Evolutionary conservation across 2,113 vertebrate species (phyloP).

Genomic region (Rattus rattus): DNA sequence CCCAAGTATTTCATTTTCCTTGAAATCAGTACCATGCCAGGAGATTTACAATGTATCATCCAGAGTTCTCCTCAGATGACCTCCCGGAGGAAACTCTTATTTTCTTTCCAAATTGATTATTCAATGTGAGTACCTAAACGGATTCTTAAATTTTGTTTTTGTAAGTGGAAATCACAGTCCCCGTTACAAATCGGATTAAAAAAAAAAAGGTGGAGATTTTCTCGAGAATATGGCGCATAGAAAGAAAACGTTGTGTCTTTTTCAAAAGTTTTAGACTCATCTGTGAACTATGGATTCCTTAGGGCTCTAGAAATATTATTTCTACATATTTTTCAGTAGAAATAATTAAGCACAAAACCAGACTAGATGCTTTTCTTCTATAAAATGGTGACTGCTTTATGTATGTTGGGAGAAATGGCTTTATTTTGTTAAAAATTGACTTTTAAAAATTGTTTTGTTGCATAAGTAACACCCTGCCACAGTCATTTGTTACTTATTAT

Average conservation of each 20-base stretch:
- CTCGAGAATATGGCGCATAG: background rate
- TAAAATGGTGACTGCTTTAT: background rate
- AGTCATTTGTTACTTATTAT: background rate
- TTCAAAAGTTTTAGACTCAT: background rate
- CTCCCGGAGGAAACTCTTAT: background rate
- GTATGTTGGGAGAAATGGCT: constrained; percentile 23
- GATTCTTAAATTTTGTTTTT: background rate
- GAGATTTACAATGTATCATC: background rate
- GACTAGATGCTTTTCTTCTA: background rate
- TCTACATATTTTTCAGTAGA: background rate
- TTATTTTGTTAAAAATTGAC: background rate
- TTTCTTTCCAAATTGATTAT: constrained; percentile 36
- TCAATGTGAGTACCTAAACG: background rate
- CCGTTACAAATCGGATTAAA: background rate
- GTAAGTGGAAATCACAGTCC: background rate
- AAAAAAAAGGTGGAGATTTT: background rate
- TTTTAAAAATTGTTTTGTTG: background rate
- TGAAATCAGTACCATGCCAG: constrained; percentile 17
- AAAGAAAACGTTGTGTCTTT: background rate
- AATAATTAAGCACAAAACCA: background rate
- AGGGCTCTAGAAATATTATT: background rate
- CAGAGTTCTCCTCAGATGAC: background rate
- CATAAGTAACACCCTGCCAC: background rate
- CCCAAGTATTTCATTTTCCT: background rate
- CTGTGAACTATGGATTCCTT: background rate